Evolutionary conservation across 2,797 vertebrate species (phyloP), one percentile per base, ranked within the genome.

Genomic region (Falco rusticolus): DNA sequence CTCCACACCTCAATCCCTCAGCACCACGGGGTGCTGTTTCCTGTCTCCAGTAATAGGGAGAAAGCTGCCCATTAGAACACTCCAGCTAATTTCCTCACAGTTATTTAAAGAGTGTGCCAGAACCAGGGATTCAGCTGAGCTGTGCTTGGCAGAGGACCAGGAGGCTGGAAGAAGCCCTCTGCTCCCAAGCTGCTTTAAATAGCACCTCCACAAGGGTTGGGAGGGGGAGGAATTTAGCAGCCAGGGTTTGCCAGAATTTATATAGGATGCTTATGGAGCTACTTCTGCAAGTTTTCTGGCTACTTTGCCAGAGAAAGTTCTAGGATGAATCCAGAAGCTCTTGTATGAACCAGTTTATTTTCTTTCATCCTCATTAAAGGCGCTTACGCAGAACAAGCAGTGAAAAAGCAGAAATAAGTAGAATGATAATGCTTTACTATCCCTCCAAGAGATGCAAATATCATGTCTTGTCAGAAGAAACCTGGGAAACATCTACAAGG

Each of bases 21-120:
- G 1, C 0, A 0, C 33, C 22, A 47, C 6, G 11, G 26, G 37
- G 48, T 33, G 33, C 47, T 5, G 41, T 34, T 81, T 50, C 33
- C 25, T 56, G 61, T 56, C 41, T 17, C 66, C 8, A 29, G 29
- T 14, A 22, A 71, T 74, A 71, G 26, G 28, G 29, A 65, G 29
- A 57, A 37, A 63, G 21, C 24, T 59, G 74, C 74, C 70, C 34
- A 8, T 17, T 37, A 43, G 81, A 89, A 34, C 28, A 17, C 33
- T 41, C 66, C 31, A 22, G 47, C 24, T 65, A 29, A 37, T 84
- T 76, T 72, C 51, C 54, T 19, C 14, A 11, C 21, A 47, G 43
- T 54, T 71, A 51, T 59, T 79, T 66, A 41, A 63, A 9, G 9
- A 11, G 11, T 13, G 34, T 43, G 50, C 45, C 56, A 76, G 64